Base-by-base conservation (phyloP, 2,888 invertebrate genomes). In the Athalia cordata region DNA sequence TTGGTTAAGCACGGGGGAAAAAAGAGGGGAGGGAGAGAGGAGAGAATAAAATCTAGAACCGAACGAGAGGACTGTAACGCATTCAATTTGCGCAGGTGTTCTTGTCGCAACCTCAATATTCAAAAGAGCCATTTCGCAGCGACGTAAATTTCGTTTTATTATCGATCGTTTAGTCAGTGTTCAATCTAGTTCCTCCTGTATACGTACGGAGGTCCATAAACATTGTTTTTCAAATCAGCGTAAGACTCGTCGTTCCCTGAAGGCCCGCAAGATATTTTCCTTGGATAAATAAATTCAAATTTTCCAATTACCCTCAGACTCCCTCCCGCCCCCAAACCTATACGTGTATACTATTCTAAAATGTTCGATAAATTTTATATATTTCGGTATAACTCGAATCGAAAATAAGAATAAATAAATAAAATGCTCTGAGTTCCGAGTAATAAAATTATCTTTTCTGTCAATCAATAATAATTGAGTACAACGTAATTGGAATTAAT, bases 141-240 rank as follows among this genome's bases (percentile, higher is more conserved):
- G 79, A 77, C 82, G 82, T 83, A 84, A 84, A 84, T 82, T 81
- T 81, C 76, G 65, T 86, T 84, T 86, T 84, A 84, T 84, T 85
- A 62, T 61, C 62, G 61, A 64, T 75, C 75, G 75, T 75, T 75
- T 62, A 75, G 49, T 61, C 13, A 57, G 72, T 72, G 13, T 47
- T 72, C 57, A 47, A 72, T 72, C 47, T 59, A 15, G 57, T 57
- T 59, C 45, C 45, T 57, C 13, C 59, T 7, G 15, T 13, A 45
- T 29, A 29, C 29, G 29, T 29, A 29, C 29, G 29, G 29, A 29
- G 13, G 59, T 13, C 49, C 72, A 59, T 72, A 72, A 72, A 72
- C 72, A 59, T 57, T 59, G 59, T n/a, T 72, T 72, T 59, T 29
- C 45, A 59, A 72, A 45, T 59, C 72, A 29, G 67, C 29, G 52